Evolutionary conservation across 2,888 invertebrate genomes (phyloP), one percentile per base, ranked within the genome.

Genomic region (Xestia rhomboidea): DNA sequence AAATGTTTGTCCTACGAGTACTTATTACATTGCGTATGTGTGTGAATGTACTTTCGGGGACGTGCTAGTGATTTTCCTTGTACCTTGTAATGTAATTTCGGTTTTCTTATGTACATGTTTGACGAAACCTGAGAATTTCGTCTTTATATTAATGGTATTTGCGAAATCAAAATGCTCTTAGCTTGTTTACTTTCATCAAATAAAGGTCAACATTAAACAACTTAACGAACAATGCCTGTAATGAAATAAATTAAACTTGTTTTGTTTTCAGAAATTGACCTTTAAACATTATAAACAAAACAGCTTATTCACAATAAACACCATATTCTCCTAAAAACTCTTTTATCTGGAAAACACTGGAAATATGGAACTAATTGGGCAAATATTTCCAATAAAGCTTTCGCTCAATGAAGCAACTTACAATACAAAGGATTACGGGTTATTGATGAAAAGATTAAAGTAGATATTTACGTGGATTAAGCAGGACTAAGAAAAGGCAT

Each of bases 21-120:
- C 68, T 5, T 72, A 24, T 46, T 63, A 70, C 34, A 34, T 60
- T 15, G n/a, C 24, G 51, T 49, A 21, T 73, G 41, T 68, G 27
- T 27, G 46, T 38, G 8, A 44, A 49, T 41, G 46, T 71, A 54
- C 64, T 54, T 66, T 41, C 27, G 11, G 21, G 49, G 57, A 21
- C 24, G 34, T 54, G 49, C 8, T 78, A 68, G 73, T 71, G 64
- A 82, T 70, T 75, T 83, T 86, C 79, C 69, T 78, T 78, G 71
- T 83, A 72, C 49, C 7, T 27, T 34, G 30, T 81, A 76, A 85
- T 72, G 64, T 72, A 69, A 85, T 82, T 77, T 74, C 49, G 34
- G 27, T 70, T 67, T 81, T 70, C 66, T 38, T 27, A 38, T 68
- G 69, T 69, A 63, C 44, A 67, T 15, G 38, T 44, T 63, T 68